A percentile compares a stretch with the other conserved stretches of the same genome.
Evolutionary conservation across 2,888 invertebrate genomes (phyloP).

Genomic region (Aricia artaxerxes): DNA sequence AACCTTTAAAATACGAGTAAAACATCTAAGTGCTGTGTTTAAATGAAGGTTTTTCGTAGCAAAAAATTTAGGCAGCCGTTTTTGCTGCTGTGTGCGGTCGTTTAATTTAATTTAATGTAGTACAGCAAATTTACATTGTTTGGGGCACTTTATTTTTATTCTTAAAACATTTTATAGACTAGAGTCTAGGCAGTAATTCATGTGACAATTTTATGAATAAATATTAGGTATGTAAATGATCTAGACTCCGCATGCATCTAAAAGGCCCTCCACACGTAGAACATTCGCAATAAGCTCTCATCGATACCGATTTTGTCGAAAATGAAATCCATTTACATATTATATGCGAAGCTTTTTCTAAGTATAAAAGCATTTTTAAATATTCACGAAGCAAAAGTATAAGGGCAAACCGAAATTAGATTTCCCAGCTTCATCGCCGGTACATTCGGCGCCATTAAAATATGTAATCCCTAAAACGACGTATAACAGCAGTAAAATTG

Average conservation of each 20-base stretch:
- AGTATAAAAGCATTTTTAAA: slow-evolving; percentile 25
- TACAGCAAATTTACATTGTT: background rate
- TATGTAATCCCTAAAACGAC: slow-evolving; percentile 39
- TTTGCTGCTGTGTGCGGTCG: background rate
- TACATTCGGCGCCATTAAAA: slow-evolving; percentile 21
- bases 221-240: background rate
- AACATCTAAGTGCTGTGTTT: slow-evolving; percentile 7
- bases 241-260: background rate
- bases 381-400: slow-evolving; percentile 20
- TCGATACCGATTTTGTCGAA: background rate
- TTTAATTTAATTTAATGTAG: background rate
- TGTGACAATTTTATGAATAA: background rate
- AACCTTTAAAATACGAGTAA: slow-evolving; percentile 22
- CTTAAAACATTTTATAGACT: background rate
- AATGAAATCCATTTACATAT: slow-evolving; percentile 11
- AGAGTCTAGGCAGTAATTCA: background rate
- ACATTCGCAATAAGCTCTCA: background rate
- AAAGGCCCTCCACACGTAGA: background rate
- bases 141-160: background rate
- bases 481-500: slow-evolving; percentile 44
- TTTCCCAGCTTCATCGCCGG: slow-evolving; percentile 24
- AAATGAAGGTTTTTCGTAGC: background rate
- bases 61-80: background rate
- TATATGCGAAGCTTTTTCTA: slow-evolving; percentile 24
- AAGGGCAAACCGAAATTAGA: slow-evolving; percentile 26